Evolutionary conservation across 2,113 vertebrate species (phyloP).

Genomic region (Todiramphus chloris): DNA sequence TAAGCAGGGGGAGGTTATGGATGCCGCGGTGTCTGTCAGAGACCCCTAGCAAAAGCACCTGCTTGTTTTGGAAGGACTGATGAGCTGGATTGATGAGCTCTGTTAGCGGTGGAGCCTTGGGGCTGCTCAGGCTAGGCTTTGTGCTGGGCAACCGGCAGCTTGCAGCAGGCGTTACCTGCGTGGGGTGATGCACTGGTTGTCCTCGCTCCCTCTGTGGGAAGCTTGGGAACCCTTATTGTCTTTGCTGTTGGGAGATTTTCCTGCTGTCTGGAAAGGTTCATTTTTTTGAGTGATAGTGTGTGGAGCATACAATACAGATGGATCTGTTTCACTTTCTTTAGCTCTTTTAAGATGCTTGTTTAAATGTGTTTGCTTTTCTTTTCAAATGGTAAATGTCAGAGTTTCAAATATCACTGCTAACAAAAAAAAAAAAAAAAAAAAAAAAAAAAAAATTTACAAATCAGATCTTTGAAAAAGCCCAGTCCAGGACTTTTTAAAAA

Average conservation of each 20-base stretch:
- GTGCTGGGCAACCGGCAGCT: fast-evolving
- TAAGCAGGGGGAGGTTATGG: neutral
- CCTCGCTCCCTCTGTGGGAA: neutral
- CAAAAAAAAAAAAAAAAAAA: neutral
- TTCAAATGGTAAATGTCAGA: slow-evolving; percentile 7
- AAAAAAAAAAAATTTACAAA: neutral
- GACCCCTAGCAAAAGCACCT: neutral
- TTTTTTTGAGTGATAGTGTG: neutral
- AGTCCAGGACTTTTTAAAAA: neutral
- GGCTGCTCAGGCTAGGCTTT: neutral
- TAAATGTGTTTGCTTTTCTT: neutral
- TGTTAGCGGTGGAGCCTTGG: neutral
- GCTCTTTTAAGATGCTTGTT: slow-evolving; percentile 1
- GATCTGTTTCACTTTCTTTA: slow-evolving; percentile 3
- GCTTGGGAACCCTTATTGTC: neutral
- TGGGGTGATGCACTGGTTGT: neutral
- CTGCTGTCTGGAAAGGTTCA: neutral
- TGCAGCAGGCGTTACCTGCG: neutral
- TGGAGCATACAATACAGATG: neutral
- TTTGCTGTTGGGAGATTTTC: neutral
- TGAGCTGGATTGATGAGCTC: neutral
- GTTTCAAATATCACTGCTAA: neutral
- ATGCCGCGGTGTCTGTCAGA: neutral
- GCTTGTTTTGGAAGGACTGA: neutral
- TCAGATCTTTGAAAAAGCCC: neutral